A percentile compares a stretch with the other conserved stretches of the same genome.
Conservation (phyloP, 1,140 invertebrate species). For the Epicauta chinensis region DNA sequence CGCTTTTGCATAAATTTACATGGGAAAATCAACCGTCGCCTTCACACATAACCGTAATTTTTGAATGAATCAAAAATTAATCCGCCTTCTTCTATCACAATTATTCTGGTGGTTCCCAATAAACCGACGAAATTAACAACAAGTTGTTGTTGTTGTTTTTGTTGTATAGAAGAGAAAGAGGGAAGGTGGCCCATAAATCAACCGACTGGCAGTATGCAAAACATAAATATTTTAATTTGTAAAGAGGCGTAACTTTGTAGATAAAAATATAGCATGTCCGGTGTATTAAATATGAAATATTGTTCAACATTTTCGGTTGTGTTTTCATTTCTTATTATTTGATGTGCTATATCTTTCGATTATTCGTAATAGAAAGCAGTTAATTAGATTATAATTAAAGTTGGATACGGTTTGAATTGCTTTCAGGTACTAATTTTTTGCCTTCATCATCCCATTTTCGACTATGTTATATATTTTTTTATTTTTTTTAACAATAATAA, state of each 20-base stretch:
- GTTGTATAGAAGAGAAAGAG: background rate
- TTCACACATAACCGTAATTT: background rate
- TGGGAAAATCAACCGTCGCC: slow-evolving; percentile 11
- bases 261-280: slow-evolving; percentile 24
- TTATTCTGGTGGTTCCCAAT: no score
- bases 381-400: slow-evolving; percentile 26
- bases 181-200: slow-evolving; percentile 6
- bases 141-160: no score
- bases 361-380: slow-evolving; percentile 5
- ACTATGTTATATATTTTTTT: no score
- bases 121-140: background rate
- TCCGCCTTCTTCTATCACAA: no score
- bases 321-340: no score
- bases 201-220: slow-evolving; percentile 9
- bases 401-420: slow-evolving; percentile 7
- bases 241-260: slow-evolving; percentile 23
- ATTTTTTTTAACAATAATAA: background rate
- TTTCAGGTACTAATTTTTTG: slow-evolving; percentile 2
- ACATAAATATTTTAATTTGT: slow-evolving; percentile 20
- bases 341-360: no score
- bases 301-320: slow-evolving; percentile 9
- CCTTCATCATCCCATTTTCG: no score
- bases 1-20: slow-evolving; percentile 23
- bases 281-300: slow-evolving; percentile 27
- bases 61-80: no score